phyloP scores from a whole-genome alignment of 2,888 invertebrate species.

The Quadroppia sp. region DNA sequence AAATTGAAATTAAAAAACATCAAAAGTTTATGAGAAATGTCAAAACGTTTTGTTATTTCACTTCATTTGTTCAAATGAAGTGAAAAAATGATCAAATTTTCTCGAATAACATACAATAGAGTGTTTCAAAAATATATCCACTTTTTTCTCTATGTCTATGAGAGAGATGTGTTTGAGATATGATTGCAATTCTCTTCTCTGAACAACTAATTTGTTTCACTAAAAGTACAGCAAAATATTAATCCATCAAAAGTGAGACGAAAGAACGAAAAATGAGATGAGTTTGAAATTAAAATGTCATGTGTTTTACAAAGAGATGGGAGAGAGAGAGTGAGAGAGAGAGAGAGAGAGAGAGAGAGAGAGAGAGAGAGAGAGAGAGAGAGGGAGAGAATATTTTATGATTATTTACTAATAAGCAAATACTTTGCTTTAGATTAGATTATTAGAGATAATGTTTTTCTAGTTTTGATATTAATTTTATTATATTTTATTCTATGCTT shows the following conservation, averaged over 20 bases:
- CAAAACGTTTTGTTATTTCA: background rate
- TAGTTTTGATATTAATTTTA: too few relatives aligned
- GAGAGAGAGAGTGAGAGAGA: background rate
- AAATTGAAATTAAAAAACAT: background rate
- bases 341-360: slow-evolving; percentile 17
- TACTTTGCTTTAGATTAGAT: too few relatives aligned
- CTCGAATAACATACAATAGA: background rate
- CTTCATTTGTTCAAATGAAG: too few relatives aligned
- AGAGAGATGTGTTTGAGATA: background rate
- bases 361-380: slow-evolving; percentile 25
- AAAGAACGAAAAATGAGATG: slow-evolving; percentile 1
- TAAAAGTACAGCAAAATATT: background rate
- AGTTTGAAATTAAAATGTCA: background rate
- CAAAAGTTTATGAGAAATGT: background rate
- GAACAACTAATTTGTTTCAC: background rate
- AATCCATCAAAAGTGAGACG: background rate
- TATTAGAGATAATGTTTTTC: too few relatives aligned
- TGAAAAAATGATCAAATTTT: background rate
- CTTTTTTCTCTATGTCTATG: background rate
- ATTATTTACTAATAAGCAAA: too few relatives aligned
- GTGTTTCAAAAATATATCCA: background rate
- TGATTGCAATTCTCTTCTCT: background rate
- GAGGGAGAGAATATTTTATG: too few relatives aligned
- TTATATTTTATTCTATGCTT: too few relatives aligned
- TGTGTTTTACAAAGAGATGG: background rate